These are phyloP conservation scores for Orthosia gothica DNA, from an alignment of 2,888 invertebrate species.

Conservation along the genomic window DNA sequence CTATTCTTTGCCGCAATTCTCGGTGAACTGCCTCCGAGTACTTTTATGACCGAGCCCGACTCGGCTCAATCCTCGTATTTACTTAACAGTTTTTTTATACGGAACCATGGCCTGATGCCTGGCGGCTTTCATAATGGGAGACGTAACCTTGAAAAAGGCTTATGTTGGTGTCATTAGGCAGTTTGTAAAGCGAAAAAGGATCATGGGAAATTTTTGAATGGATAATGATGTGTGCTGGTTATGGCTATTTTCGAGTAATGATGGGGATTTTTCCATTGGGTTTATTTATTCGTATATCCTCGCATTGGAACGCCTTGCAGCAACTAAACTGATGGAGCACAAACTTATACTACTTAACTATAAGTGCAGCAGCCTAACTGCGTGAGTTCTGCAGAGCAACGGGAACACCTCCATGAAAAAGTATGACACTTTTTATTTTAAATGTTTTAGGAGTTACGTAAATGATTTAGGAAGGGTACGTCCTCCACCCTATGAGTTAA, in stretches of 20 bases:
- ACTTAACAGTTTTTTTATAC: constrained; percentile 71
- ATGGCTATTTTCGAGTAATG: constrained; percentile 3
- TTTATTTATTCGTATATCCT: not conserved
- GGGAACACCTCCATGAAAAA: no score
- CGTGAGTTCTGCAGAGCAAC: no score
- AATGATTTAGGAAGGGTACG: no score
- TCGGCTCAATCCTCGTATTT: constrained; percentile 64
- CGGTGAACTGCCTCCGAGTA: constrained; percentile 41
- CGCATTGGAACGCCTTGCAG: no score
- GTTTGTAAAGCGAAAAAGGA: constrained; percentile 29
- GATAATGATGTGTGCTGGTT: constrained; percentile 46
- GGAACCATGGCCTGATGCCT: constrained; percentile 45
- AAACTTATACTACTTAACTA: no score
- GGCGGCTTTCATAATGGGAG: constrained; percentile 53
- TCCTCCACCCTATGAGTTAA: no score
- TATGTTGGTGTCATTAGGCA: constrained; percentile 54
- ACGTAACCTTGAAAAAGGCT: constrained; percentile 60
- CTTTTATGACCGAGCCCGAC: constrained; percentile 54
- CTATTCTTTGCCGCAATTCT: constrained; percentile 50
- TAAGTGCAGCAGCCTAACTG: no score
- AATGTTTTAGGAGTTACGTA: no score
- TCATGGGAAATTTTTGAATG: constrained; percentile 39
- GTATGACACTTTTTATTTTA: no score
- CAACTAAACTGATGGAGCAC: no score
- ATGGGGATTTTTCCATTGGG: not conserved